Base-by-base conservation (phyloP, 2,797 vertebrate species). In the Peromyscus eremicus region DNA sequence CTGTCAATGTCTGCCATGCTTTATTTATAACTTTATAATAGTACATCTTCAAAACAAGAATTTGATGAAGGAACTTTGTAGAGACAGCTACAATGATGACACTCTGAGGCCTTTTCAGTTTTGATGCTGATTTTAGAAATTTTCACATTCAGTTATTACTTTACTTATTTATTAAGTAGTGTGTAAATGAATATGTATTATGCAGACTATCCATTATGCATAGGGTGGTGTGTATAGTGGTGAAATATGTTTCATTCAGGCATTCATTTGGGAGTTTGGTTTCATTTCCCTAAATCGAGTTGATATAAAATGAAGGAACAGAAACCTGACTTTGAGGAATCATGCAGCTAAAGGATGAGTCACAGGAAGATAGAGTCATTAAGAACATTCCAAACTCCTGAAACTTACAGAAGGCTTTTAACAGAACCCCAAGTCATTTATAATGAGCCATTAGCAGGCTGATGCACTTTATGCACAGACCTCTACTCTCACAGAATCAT, bases 221-320 rank as follows among this genome's bases (percentile, higher is more conserved):
- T 13, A 25, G 32, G 4, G 2, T 79, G 34, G 1, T 2, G 1
- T 62, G 12, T 64, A 40, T 19, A 14, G 12, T 27, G 12, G 0
- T 75, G 19, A 55, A 46, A 79, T 17, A 21, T 37, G 2, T 10
- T 43, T 13, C 34, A 46, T 57, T 12, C 9, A 55, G 16, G 23
- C n/a, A 55, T 0, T 64, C 13, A 11, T 3, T 62, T 57, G 55
- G 6, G 5, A 84, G 32, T 92, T 82, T 49, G 43, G 1, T 49
- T 66, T n/a, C 8, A 25, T 79, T 52, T 79, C 21, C 29, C 83
- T 32, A 4, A 43, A 37, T 27, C 17, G 10, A 77, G 0, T 7
- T 84, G 14, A 4, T 9, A 37, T 55, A 71, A 76, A 91, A 40
- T 75, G 32, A 73, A 68, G n/a, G 32, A 62, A 85, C 89, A 17